Evolutionary conservation across 92 coral and sea anemone genomes (phyloP), one percentile per base, ranked within the genome.

Genomic region (Bergia sp.): DNA sequence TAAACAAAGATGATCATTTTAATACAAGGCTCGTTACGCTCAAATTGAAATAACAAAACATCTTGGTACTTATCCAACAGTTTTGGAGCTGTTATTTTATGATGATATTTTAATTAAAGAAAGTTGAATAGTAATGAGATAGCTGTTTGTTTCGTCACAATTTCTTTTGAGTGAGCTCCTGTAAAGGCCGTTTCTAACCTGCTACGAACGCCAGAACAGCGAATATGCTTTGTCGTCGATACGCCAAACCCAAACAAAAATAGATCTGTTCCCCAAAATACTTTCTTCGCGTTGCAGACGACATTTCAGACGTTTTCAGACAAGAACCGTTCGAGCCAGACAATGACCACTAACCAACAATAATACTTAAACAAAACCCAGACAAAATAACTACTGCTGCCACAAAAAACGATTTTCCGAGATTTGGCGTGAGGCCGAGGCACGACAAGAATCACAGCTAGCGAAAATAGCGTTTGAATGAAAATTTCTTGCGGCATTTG

Each of bases 271-370:
- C 91, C 93, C 94, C 80, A 93, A 90, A 92, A 93, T 88, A 93
- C 88, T 93, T 93, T 93, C 87, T 86, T 53, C 76, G 75, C 89
- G 64, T 53, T 82, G 92, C 96, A 95, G 98, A 93, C 96, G 98
- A 94, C 95, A 89, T 93, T 89, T 93, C 97, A 93, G 95, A 93
- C 93, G 89, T 91, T 93, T 93, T 93, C 96, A 93, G 98, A 95
- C 98, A 88, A 92, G 93, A 93, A 95, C 80, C 93, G 94, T 89
- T 91, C 91, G 87, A 85, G 95, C 96, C 96, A 95, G 98, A 95
- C 98, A 95, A 95, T 95, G 92, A 94, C 98, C 92, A 93, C 98
- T 95, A 93, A 93, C 98, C 98, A 94, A 95, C 98, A 95, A 95
- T 95, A 95, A 95, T 95, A 95, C 98, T 95, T 95, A 93, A 93